Base-by-base conservation (phyloP, 2,797 vertebrate species). In the Taenioides sp. region DNA sequence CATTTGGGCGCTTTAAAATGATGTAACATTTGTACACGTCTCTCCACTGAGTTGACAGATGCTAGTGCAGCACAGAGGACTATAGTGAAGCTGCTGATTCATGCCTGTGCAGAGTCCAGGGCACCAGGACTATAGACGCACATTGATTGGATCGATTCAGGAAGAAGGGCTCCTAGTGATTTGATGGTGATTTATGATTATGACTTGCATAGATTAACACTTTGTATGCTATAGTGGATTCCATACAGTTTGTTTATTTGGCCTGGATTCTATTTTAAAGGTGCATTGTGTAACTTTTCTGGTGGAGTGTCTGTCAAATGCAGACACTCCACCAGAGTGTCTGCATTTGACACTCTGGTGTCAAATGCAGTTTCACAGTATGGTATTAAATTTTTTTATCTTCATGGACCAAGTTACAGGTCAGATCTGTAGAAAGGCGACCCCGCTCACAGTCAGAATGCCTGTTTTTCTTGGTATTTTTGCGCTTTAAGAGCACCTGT, bases 21-120 rank as follows among this genome's bases (percentile, higher is more conserved):
- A 43, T 49, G 54, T 34, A 68, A 66, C 55, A 4, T 59, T 34
- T 74, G 79, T 74, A 59, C 47, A 76, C 85, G 69, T 73, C 22
- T 67, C 37, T 83, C 81, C 69, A 75, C 81, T 78, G 69, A 70
- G 60, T 71, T 64, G 65, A 68, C 69, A 78, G 74, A 84, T 78
- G 79, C 85, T 69, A 78, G 28, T 4, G 16, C 79, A 82, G 84
- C 83, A 87, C 58, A 23, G 7, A 10, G n/a, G 18, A 7, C 52
- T 22, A 87, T 63, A 40, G 65, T 50, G 65, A 59, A 70, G 61
- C n/a, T 86, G 85, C 82, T 84, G 84, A 86, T 77, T 84, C 78
- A 80, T 71, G 66, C 62, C 40, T 28, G 70, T 62, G 65, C 78
- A 69, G 78, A 14, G 85, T 58, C 77, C 74, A 5, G 40, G 28